Evolutionary conservation across 1,140 invertebrate species (phyloP), one percentile per base, ranked within the genome.

Genomic region (Papilio glaucus): DNA sequence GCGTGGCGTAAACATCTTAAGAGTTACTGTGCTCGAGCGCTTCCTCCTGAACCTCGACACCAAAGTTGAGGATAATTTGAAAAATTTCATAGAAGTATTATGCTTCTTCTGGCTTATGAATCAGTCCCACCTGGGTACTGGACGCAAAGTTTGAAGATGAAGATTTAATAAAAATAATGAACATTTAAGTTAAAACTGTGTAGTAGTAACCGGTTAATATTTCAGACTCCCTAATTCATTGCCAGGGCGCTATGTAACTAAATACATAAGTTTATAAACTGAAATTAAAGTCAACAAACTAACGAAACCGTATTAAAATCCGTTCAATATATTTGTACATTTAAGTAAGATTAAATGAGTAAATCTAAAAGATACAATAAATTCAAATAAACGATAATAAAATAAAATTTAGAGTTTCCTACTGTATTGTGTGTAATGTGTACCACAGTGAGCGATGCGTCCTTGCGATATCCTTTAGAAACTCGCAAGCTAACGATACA

Each of bases 291-390:
- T 53, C 49, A 53, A 26, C 49, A 53, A 53, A 53, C 49, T 53
- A 53, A 18, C 49, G 4, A 53, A 53, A 53, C 49, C 49, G 49
- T 18, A 53, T 53, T 18, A 53, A 53, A 49, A 53, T 53, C 49
- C 9, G 21, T 24, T 12, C 49, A 24, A 8, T 26, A 26, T 53
- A 45, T 76, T 63, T n/a, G n/a, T n/a, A n/a, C n/a, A n/a, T n/a
- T n/a, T n/a, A n/a, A n/a, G n/a, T n/a, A n/a, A n/a, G n/a, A n/a
- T 57, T 69, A 62, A 72, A 72, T 77, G 75, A 75, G 15, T 71
- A 57, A 57, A 72, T 26, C 10, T 24, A 26, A 53, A 53, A 53
- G 45, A 12, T 24, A 53, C 9, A 21, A 57, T 6, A 21, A 57
- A 57, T 57, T 26, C 21, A 57, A 57, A 57, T 57, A 57, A 24